Conservation (phyloP, 2,888 invertebrate genomes). For the Imbricaverruca yamaguchii region DNA sequence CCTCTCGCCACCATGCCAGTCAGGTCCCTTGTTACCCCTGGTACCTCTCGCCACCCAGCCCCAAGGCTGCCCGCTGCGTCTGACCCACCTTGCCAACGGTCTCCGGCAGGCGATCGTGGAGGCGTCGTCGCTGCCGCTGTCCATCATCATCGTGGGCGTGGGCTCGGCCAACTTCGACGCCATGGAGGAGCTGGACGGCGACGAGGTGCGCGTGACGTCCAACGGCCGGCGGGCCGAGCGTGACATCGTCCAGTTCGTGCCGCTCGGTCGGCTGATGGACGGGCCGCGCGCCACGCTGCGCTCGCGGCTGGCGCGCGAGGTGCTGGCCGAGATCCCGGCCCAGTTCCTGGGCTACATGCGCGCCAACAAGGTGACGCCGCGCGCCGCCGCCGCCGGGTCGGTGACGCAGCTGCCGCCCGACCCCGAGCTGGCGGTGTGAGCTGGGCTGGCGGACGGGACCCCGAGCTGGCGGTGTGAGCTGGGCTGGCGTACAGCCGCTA, state of each 20-base stretch:
- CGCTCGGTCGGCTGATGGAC: conserved; percentile 41
- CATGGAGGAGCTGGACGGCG: conserved; percentile 55
- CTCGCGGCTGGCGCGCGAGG: conserved; percentile 49
- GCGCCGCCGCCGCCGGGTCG: conserved; percentile 38
- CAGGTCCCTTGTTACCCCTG: too few relatives aligned
- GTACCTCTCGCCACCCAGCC: too few relatives aligned
- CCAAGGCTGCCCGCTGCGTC: too few relatives aligned
- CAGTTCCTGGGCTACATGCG: conserved; percentile 48
- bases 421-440: conserved; percentile 31
- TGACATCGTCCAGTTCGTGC: conserved; percentile 55
- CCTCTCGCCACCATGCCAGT: too few relatives aligned
- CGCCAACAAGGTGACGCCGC: conserved; percentile 44
- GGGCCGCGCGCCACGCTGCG: conserved; percentile 39
- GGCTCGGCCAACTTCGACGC: conserved; percentile 47
- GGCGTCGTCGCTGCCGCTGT: conserved; percentile 33
- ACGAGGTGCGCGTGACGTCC: conserved; percentile 42
- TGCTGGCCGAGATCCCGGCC: conserved; percentile 52
- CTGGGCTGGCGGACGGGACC: too few relatives aligned
- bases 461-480: too few relatives aligned
- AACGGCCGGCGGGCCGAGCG: conserved; percentile 46
- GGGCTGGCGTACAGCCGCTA: too few relatives aligned
- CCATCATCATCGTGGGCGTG: conserved; percentile 34
- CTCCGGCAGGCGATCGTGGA: conserved; percentile 32
- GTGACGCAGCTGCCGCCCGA: conserved; percentile 37
- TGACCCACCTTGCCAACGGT: too few relatives aligned